Evolutionary conservation across 2,797 vertebrate species (phyloP), one percentile per base, ranked within the genome.

Genomic region (Ctenopoma kingsleyae): DNA sequence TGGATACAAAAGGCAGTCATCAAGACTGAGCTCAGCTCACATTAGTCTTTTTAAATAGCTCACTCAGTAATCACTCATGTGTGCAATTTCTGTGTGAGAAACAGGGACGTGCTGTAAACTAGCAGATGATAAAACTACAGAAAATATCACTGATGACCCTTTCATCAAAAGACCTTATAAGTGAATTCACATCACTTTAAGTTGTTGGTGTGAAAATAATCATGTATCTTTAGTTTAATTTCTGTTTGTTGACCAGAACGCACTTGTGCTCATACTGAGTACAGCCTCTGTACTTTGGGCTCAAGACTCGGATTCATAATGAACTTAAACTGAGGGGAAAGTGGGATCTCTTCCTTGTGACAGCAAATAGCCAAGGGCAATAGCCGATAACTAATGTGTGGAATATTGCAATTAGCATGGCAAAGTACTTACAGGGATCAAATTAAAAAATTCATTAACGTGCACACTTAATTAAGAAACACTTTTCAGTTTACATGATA

Each of bases 401-500:
- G 96, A 98, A 98, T 98, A 98, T 99, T 98, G 98, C 97, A 99
- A 99, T 99, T 99, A 99, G 97, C 96, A 98, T 96, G 96, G 97
- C 97, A 97, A 97, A 97, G 97, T 99, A 98, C 97, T 99, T 99
- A 97, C 97, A 98, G 97, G 96, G 97, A 99, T 99, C 97, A 99
- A 99, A 99, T 99, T 99, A 98, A 98, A 99, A 99, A 98, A 99
- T 97, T 98, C 97, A 99, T 99, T 99, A 99, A 97, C 93, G 94
- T 90, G 95, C 95, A 87, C 96, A 98, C 97, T 99, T 99, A 99
- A 99, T 99, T 99, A 99, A 99, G 97, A 98, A 98, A 97, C 97
- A 99, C 96, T 99, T 99, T 98, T 98, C 91, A 84, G 96, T 97
- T 96, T 98, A 98, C 96, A 96, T 98, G 98, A 99, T 99, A 99